Conservation (phyloP, 1,140 invertebrate genomes). For the Eciton burchellii region DNA sequence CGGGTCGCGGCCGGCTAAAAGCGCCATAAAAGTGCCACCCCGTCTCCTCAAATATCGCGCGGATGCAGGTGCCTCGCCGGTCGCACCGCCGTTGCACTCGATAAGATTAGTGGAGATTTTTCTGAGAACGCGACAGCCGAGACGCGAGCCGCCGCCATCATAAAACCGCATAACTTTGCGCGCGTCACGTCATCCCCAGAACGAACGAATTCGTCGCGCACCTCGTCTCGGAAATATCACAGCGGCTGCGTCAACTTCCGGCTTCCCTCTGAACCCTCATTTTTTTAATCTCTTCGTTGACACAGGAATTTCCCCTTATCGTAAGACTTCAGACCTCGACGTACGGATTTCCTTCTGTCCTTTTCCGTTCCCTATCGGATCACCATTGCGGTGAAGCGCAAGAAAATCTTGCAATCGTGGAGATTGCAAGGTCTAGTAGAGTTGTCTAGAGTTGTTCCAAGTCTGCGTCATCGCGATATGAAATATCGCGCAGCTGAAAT, state of each 20-base stretch:
- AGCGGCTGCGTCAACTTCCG: background rate
- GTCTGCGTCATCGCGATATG: too few species aligned
- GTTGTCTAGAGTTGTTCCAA: too few species aligned
- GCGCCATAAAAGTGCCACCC: constrained; percentile 61
- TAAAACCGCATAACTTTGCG: constrained; percentile 32
- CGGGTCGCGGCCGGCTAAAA: constrained; percentile 51
- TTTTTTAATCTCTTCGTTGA: background rate
- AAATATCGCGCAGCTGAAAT: too few species aligned
- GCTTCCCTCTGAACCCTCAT: background rate
- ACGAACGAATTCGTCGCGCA: constrained; percentile 6
- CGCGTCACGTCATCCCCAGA: background rate
- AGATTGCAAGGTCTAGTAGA: too few species aligned
- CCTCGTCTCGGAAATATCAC: constrained; percentile 7
- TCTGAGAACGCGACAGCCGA: constrained; percentile 45
- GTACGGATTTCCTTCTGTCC: too few species aligned
- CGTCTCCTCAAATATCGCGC: constrained; percentile 54
- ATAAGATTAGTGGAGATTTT: constrained; percentile 66
- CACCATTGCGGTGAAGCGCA: too few species aligned
- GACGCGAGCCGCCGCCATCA: background rate
- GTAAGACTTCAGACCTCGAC: too few species aligned
- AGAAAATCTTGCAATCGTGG: too few species aligned
- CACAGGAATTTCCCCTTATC: background rate
- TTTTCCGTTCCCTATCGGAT: too few species aligned
- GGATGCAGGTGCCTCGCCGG: constrained; percentile 62
- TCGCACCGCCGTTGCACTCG: constrained; percentile 4